Base-by-base conservation (phyloP, 2,888 invertebrate genomes). In the Leuctra nigra region DNA sequence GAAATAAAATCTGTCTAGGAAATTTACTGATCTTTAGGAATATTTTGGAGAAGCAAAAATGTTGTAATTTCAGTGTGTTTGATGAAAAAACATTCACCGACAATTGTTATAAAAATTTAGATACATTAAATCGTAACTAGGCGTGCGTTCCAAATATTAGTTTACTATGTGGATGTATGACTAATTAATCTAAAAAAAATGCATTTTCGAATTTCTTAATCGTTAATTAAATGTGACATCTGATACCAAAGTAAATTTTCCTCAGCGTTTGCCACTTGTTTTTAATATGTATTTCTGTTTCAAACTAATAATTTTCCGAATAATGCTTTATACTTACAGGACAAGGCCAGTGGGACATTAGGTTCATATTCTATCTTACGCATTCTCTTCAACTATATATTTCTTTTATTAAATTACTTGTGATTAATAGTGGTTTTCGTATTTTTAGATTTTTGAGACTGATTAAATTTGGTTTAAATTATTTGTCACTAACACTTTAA, bases 361-460 rank as follows among this genome's bases (percentile, higher is more conserved):
- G 20, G 11, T 41, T 41, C 18, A 41, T 7, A 16, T 41, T 41
- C 16, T 20, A 29, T 29, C 6, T 7, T 20, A 29, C 4, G 9
- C 41, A 18, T 9, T 41, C 20, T 41, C 36, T 41, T 41, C 41
- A 16, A 18, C 41, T 18, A 18, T 18, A 20, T 41, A 18, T n/a
- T n/a, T 29, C 29, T 29, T 29, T 7, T 29, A 29, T 11, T 29
- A 11, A 7, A 29, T 29, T 6, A 29, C 11, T 29, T 29, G 11
- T 29, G 29, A 7, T 29, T 7, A 7, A 6, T 7, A 29, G 11
- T 29, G 11, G 6, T 29, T 7, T 29, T 29, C 29, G 6, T 29
- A 18, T 35, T 50, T 50, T 33, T 50, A 50, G 44, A 35, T 48
- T 33, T 33, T 50, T 50, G 50, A 50, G 50, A 50, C 50, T 50